Evolutionary conservation across 2,113 vertebrate genomes (phyloP).

Genomic region (Pachyramphus minor): DNA sequence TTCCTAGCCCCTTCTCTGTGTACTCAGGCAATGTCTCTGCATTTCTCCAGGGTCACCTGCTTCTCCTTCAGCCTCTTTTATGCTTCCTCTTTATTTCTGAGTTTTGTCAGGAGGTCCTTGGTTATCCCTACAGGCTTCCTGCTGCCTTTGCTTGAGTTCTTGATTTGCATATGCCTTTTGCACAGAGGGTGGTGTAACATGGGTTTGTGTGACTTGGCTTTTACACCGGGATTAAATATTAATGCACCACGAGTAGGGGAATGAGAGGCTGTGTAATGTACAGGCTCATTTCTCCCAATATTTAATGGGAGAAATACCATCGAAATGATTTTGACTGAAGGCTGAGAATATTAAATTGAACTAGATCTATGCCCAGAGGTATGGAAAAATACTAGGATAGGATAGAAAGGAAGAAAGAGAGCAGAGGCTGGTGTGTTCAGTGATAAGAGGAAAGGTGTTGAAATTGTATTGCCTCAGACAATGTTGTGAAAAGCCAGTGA

Average conservation of each 20-base stretch:
- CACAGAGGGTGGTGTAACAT: neutral
- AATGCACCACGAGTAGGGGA: neutral
- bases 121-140: neutral
- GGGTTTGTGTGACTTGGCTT: neutral
- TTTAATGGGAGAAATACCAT: neutral
- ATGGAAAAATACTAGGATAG: neutral
- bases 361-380: neutral
- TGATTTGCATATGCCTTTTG: neutral
- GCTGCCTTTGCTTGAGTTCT: neutral
- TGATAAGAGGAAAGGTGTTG: neutral
- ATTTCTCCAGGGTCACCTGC: neutral
- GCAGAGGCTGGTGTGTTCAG: neutral
- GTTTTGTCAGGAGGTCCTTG: neutral
- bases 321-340: neutral
- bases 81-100: neutral
- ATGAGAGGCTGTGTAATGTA: neutral
- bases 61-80: neutral
- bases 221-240: neutral
- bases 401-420: neutral
- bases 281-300: neutral
- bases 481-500: neutral
- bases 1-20: neutral
- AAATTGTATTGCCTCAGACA: neutral
- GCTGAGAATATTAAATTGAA: neutral
- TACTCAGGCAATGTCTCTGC: neutral